Percentiles rank a stretch among this genome's conserved stretches.
Conservation (phyloP, 1,140 invertebrate species). For the Zaprionus lachaisei region DNA sequence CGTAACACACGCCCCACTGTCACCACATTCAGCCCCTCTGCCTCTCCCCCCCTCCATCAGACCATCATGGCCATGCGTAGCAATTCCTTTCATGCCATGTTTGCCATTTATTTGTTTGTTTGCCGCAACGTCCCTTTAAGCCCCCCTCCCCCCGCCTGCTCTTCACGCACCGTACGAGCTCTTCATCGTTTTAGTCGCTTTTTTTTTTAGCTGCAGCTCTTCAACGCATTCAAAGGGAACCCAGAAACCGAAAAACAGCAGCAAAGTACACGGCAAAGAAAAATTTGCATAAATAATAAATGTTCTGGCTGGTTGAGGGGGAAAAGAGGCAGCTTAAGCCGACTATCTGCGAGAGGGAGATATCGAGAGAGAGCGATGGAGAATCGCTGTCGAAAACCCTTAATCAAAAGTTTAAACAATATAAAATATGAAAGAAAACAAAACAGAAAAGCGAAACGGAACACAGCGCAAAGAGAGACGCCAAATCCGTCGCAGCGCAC, state of each 20-base stretch:
- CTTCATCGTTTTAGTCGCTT: constrained; percentile 1
- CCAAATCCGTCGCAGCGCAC: constrained; percentile 43
- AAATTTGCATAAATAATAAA: constrained; percentile 78
- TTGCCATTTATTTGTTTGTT: constrained; percentile 78
- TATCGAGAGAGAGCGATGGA: neutral
- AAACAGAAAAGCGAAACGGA: constrained; percentile 22
- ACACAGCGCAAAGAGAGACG: constrained; percentile 16
- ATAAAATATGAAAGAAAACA: constrained; percentile 66
- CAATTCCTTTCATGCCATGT: constrained; percentile 75
- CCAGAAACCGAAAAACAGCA: constrained; percentile 27
- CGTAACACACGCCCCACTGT: constrained; percentile 19
- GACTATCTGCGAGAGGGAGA: neutral
- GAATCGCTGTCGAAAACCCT: constrained; percentile 58
- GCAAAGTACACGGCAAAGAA: constrained; percentile 19
- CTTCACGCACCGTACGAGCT: neutral
- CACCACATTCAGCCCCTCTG: neutral
- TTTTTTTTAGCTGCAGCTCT: constrained; percentile 30
- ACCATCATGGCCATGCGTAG: constrained; percentile 59
- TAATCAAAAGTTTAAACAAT: constrained; percentile 80
- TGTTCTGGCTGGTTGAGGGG: constrained; percentile 28
- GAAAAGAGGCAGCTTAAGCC: neutral
- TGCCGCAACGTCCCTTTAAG: constrained; percentile 2
- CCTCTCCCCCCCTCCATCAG: neutral
- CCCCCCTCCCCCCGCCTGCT: neutral
- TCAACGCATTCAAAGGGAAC: constrained; percentile 58